Evolutionary conservation across 2,113 vertebrate species (phyloP), one percentile per base, ranked within the genome.

Genomic region (Pandion haliaetus): DNA sequence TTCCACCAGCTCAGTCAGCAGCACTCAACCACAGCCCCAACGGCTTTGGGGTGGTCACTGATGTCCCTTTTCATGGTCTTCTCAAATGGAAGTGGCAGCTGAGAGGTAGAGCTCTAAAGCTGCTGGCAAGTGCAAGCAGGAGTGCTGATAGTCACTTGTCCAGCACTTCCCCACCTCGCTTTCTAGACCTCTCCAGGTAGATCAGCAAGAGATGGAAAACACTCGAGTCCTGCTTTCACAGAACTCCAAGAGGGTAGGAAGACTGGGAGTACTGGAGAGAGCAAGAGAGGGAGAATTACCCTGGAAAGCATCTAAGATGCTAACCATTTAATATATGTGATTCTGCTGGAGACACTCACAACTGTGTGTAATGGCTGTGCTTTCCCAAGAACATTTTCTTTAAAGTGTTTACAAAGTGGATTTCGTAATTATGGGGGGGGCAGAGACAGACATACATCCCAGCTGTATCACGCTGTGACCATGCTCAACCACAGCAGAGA

Each of bases 11-110:
- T 38, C 40, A 77, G 29, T 29, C 70, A 34, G 62, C 15, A 42
- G 10, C 4, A 0, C 29, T 52, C 31, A 31, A 55, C 17, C 8
- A 5, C 28, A 24, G 67, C 36, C 73, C 26, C 0, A 0, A 9
- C 3, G 9, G 65, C 17, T 59, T 42, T 49, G 69, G 17, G 50
- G 7, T 25, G 36, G 9, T 73, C 50, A 32, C 10, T 10, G 19
- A 2, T 24, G 0, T 6, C 32, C 16, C 23, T 50, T 40, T 14
- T 3, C 32, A 19, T 3, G 6, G 34, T 12, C 8, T 26, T 52
- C n/a, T 54, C 65, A 14, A 24, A 34, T 10, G 23, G 18, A 84
- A 23, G 26, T 12, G 28, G 44, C 57, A 90, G 44, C 14, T 0
- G 2, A 72, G 72, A 38, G 65, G 57, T 29, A 23, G 6, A 7